Evolutionary conservation across 2,113 vertebrate species (phyloP), one percentile per base, ranked within the genome.

Genomic region (Xenopus laevis): DNA sequence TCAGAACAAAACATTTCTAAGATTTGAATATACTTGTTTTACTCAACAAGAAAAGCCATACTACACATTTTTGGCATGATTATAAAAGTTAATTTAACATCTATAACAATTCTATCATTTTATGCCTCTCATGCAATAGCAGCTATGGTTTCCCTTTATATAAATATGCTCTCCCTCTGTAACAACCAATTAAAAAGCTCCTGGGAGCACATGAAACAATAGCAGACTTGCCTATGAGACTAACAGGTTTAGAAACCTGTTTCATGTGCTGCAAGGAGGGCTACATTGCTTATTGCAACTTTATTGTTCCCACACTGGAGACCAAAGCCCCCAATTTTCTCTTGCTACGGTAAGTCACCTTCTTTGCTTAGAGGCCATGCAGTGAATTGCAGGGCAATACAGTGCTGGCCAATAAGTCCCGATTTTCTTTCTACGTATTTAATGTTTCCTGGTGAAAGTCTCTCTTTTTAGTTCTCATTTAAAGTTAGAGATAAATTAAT

Each of bases 351-450:
- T 47, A 27, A 27, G 23, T 27, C 23, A 27, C 4, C 23, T 27
- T 27, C 4, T 27, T 4, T 27, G 65, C 57, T 61, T 13, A 44
- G 47, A 33, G 66, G 18, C 20, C 60, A 30, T n/a, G 74, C 52
- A 77, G 50, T 11, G 33, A 52, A 64, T 77, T 70, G 74, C 74
- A 64, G 66, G 73, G 73, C 73, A 75, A 68, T 75, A 75, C 63
- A 27, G 20, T 62, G 57, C 65, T 62, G 73, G 47, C 65, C 65
- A 44, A 55, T 52, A 30, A 13, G 11, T 53, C 52, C 53, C 65
- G 17, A 63, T 61, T 33, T 13, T 47, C 65, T 44, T 74, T 75
- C 13, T 68, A 58, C 68, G 46, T 74, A 27, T 27, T 27, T 27
- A 21, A 68, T 52, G 73, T 75, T 68, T 62, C 45, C 46, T 47